These are phyloP conservation scores for Atethmia centrago DNA, from an alignment of 2,888 invertebrate genomes.

Conservation along the genomic window DNA sequence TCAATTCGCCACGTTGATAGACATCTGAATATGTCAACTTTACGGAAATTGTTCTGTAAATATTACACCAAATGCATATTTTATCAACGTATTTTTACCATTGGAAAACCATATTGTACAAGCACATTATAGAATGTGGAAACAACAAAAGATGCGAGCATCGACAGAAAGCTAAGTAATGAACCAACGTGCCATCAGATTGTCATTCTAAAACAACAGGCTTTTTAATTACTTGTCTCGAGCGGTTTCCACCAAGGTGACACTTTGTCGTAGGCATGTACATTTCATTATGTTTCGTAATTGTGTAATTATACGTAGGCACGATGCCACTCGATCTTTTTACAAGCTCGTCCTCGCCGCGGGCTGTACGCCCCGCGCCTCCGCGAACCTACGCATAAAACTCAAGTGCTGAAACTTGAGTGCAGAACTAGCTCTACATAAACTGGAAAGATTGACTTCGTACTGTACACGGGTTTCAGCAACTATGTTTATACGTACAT, in stretches of 20 bases:
- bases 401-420: conserved; percentile 59
- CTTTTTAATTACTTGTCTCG: conserved; percentile 31
- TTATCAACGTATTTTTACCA: background rate
- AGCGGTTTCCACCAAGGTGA: conserved; percentile 28
- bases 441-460: conserved; percentile 63
- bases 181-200: conserved; percentile 12
- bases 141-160: background rate
- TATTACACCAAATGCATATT: background rate
- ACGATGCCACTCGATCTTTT: conserved; percentile 61
- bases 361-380: conserved; percentile 36
- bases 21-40: conserved; percentile 37
- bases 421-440: conserved; percentile 52
- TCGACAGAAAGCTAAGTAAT: conserved; percentile 14
- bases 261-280: conserved; percentile 27
- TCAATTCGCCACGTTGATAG: conserved; percentile 25
- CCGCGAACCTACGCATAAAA: conserved; percentile 54
- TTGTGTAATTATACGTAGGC: conserved; percentile 55
- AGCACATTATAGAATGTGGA: background rate
- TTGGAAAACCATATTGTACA: background rate
- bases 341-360: conserved; percentile 60
- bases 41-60: conserved; percentile 25
- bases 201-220: conserved; percentile 22
- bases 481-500: conserved; percentile 23
- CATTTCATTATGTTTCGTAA: conserved; percentile 41
- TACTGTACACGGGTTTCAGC: conserved; percentile 30